A percentile compares a stretch with the other conserved stretches of the same genome.
phyloP scores from a whole-genome alignment of 2,113 vertebrate genomes.

The Oxygymnocypris stewartii region DNA sequence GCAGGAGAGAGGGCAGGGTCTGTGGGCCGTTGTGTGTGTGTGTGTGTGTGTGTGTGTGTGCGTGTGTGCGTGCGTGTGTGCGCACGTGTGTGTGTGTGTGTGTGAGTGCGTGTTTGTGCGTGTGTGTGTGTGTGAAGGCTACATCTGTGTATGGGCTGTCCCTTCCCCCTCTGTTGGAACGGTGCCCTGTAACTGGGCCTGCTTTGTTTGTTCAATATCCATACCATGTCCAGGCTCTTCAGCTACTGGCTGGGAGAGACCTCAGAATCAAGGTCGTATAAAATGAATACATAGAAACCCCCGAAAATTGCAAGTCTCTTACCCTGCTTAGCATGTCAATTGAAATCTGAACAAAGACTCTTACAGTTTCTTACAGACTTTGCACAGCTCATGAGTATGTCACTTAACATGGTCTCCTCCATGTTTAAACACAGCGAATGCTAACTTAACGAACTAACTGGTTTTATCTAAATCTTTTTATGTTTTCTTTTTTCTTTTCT shows the following conservation, averaged over 20 bases:
- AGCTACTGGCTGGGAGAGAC: constrained; percentile 38
- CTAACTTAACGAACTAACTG: background rate
- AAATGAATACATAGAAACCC: constrained; percentile 45
- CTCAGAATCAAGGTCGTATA: constrained; percentile 38
- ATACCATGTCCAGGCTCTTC: constrained; percentile 51
- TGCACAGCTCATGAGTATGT: constrained; percentile 2
- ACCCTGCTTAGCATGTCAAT: constrained; percentile 55
- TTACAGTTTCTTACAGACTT: constrained; percentile 34
- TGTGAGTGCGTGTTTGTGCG: constrained; percentile 4
- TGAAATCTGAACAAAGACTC: constrained; percentile 41
- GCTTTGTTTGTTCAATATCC: constrained; percentile 48
- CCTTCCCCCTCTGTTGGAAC: constrained; percentile 46
- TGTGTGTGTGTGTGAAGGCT: constrained; percentile 43
- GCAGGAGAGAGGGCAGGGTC: background rate
- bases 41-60: constrained; percentile 48
- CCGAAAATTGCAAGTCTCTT: constrained; percentile 31
- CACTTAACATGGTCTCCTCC: background rate
- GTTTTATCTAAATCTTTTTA: background rate
- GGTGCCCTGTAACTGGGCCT: constrained; percentile 32
- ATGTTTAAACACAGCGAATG: background rate
- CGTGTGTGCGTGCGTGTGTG: constrained; percentile 34
- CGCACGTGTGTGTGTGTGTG: constrained; percentile 20
- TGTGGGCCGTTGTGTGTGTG: constrained; percentile 38
- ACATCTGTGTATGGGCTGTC: background rate
- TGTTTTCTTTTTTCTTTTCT: background rate